Conservation (phyloP, 2,888 invertebrate species). For the Drosophila anomalata region DNA sequence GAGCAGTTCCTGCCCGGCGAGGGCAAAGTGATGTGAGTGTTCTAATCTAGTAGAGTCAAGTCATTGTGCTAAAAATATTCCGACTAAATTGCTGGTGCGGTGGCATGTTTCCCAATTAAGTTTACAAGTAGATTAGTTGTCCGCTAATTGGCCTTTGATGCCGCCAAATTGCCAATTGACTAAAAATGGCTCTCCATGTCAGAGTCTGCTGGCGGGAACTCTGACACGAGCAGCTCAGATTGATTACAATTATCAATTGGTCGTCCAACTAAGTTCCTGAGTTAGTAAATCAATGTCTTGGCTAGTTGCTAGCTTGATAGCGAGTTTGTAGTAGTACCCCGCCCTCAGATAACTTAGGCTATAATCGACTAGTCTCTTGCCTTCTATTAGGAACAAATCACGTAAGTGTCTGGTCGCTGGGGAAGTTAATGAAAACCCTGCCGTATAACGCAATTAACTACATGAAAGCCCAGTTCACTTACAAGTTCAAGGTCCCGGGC, state of each 20-base stretch:
- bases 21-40: constrained; percentile 84
- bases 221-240: constrained; percentile 16
- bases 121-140: constrained; percentile 35
- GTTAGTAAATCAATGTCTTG: constrained; percentile 4
- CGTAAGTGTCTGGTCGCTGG: constrained; percentile 22
- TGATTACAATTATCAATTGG: constrained; percentile 30
- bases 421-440: constrained; percentile 8
- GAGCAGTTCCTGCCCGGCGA: constrained; percentile 91
- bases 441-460: constrained; percentile 15
- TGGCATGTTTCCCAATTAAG: constrained; percentile 55
- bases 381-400: constrained; percentile 26
- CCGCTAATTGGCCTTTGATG: constrained; percentile 34
- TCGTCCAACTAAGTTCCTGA: background rate
- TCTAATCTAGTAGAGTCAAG: constrained; percentile 3
- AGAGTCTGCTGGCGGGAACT: background rate
- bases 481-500: constrained; percentile 11
- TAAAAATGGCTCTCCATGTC: constrained; percentile 10
- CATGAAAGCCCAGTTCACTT: constrained; percentile 8
- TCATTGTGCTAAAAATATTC: constrained; percentile 34
- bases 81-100: constrained; percentile 27
- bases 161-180: constrained; percentile 26
- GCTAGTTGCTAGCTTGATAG: constrained; percentile 11
- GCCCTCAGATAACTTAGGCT: constrained; percentile 7
- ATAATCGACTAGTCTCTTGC: constrained; percentile 28
- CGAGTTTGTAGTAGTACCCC: background rate